These are phyloP conservation scores for Sebastes elongatus DNA, from an alignment of 2,797 vertebrate genomes.

Conservation along the genomic window DNA sequence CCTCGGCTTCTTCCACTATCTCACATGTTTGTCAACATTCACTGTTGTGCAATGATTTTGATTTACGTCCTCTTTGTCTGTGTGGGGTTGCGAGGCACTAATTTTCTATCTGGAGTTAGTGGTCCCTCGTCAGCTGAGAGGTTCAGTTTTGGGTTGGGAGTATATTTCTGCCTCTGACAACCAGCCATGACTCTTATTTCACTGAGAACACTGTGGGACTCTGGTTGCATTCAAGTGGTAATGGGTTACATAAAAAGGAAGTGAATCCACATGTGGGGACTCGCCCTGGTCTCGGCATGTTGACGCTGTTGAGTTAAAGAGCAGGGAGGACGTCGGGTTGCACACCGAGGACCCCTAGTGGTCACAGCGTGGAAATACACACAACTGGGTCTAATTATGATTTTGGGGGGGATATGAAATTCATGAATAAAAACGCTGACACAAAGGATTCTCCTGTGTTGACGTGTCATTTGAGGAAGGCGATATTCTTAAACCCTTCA, in stretches of 20 bases:
- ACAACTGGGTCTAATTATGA: not conserved
- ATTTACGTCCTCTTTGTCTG: not conserved
- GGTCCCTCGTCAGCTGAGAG: constrained; percentile 34
- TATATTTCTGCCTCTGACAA: constrained; percentile 52
- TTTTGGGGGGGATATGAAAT: not conserved
- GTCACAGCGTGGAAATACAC: not conserved
- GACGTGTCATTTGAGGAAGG: constrained; percentile 1
- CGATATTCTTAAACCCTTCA: not conserved
- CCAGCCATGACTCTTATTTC: constrained; percentile 61
- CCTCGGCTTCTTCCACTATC: not conserved
- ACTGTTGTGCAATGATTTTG: not conserved
- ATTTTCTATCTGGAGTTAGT: constrained; percentile 15
- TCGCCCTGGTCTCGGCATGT: constrained; percentile 65
- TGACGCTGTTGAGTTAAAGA: constrained; percentile 6
- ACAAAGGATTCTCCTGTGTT: not conserved
- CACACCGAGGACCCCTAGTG: constrained; percentile 71
- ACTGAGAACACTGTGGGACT: constrained; percentile 67
- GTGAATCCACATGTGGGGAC: constrained; percentile 77
- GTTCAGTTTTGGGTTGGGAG: constrained; percentile 51
- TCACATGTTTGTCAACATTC: constrained; percentile 39
- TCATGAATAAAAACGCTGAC: not conserved
- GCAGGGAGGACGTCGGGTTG: not conserved
- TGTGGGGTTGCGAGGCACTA: not conserved
- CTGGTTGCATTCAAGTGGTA: constrained; percentile 78
- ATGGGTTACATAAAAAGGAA: constrained; percentile 81